Evolutionary conservation across 2,888 invertebrate genomes (phyloP), one percentile per base, ranked within the genome.

Genomic region (Pachliopta kotzebuea): DNA sequence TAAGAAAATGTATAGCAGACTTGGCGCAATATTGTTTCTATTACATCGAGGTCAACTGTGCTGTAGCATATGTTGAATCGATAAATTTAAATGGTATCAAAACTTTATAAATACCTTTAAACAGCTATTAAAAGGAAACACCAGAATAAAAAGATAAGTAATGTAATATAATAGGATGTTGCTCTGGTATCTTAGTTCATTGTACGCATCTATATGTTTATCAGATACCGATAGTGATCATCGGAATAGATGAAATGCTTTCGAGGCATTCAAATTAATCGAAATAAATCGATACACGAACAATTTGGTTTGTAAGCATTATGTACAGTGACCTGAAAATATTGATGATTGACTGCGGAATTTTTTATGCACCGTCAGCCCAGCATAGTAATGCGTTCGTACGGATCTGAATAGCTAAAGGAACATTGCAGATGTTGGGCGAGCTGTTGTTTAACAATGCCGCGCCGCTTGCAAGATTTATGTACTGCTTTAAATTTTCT

Each of bases 301-400:
- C 24, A 2, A 56, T 60, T 53, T 56, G n/a, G 23, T 24, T 52
- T 4, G 21, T 56, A 64, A 29, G 18, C 21, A 14, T 26, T 26
- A 18, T 37, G 24, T 69, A 76, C 75, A 68, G 68, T 76, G 76
- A 80, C 78, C 78, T 76, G 76, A 73, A 77, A 77, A 79, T 69
- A 73, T 60, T 67, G 68, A 60, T 67, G 66, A 70, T 71, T 71
- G 70, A 61, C 68, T 70, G 69, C 68, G 70, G 72, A 74, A 75
- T 79, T 77, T 80, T 81, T 82, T 78, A 80, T 79, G 73, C 74
- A 66, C 69, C 71, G 65, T 59, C 68, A 58, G 67, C 57, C 69
- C 65, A 67, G 73, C 72, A 70, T 73, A 67, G 69, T 71, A 68
- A 70, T 71, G 71, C 73, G 71, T 69, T 68, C 71, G 42, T 50